A percentile compares a stretch with the other conserved stretches of the same genome.
phyloP scores from a whole-genome alignment of 2,797 vertebrate genomes.

The Leontopithecus rosalia region DNA sequence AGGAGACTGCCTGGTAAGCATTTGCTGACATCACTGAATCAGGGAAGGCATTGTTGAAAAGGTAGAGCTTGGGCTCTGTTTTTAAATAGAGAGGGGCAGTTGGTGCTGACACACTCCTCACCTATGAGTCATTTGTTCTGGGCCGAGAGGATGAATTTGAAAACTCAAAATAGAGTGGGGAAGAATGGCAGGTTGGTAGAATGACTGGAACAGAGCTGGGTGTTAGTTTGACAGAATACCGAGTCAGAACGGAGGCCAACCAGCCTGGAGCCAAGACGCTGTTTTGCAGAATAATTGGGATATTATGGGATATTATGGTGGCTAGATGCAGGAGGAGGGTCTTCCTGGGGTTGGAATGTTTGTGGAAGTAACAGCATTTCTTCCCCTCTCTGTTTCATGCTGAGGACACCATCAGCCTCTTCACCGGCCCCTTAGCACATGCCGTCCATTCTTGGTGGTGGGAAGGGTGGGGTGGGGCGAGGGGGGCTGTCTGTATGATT shows the following conservation, averaged over 20 bases:
- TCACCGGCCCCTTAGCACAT: not conserved
- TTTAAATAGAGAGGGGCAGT: not conserved
- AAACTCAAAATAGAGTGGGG: not conserved
- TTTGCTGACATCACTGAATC: not conserved
- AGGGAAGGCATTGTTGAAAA: not conserved
- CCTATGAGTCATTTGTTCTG: not conserved
- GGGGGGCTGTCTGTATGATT: not conserved
- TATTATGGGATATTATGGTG: accelerated
- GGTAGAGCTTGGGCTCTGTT: not conserved
- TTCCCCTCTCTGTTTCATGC: not conserved
- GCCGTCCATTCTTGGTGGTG: not conserved
- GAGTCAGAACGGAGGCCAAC: not conserved
- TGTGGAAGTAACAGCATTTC: accelerated
- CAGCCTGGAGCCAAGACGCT: not conserved
- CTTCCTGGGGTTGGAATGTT: not conserved
- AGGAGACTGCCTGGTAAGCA: accelerated
- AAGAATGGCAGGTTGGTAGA: not conserved
- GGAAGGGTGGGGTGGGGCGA: not conserved
- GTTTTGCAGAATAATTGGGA: not conserved
- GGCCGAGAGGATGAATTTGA: not conserved
- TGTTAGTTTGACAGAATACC: not conserved
- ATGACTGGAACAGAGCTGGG: not conserved
- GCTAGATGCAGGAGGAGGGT: too few relatives aligned
- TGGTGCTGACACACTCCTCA: not conserved
- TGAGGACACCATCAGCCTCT: not conserved